Percentiles rank a stretch among this genome's conserved stretches.
These are phyloP conservation scores for Siniperca obscura DNA, from an alignment of 2,797 vertebrate species.

Conservation along the genomic window DNA sequence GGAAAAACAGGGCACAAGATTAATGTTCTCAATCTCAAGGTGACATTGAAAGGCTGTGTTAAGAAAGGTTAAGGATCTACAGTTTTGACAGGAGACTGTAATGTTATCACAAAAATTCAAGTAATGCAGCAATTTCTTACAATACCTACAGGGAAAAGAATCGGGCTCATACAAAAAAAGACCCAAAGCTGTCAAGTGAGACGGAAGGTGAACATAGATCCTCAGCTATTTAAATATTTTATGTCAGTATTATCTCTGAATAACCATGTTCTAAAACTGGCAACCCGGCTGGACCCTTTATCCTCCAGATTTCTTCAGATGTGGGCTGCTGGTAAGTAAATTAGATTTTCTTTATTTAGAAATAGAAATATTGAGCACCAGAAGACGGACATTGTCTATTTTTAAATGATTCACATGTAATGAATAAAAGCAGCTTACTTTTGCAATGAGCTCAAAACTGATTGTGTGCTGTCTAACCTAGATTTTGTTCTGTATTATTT, in stretches of 20 bases:
- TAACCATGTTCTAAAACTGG: conserved; percentile 66
- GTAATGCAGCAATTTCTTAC: not conserved
- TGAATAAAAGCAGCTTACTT: not conserved
- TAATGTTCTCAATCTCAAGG: not conserved
- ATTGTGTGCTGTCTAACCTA: not conserved
- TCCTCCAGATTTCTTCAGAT: conserved; percentile 18
- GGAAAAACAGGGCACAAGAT: not conserved
- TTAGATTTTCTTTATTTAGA: conserved; percentile 41
- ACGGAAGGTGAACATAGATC: conserved; percentile 22
- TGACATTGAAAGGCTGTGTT: not conserved
- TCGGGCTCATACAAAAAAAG: not conserved
- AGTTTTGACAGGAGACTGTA: not conserved
- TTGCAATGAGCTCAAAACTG: not conserved
- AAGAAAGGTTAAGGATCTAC: not conserved
- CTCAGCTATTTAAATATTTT: conserved; percentile 67
- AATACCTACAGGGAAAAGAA: not conserved
- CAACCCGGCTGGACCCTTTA: conserved; percentile 7
- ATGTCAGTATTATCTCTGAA: conserved; percentile 67
- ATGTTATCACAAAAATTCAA: conserved; percentile 7
- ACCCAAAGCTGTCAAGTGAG: not conserved
- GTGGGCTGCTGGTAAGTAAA: not conserved
- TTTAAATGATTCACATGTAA: not conserved
- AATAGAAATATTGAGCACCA: conserved; percentile 3
- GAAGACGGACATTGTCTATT: not conserved
- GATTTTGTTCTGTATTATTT: not conserved